phyloP scores from a whole-genome alignment of 2,888 invertebrate species.

The Quadriops clusia region DNA sequence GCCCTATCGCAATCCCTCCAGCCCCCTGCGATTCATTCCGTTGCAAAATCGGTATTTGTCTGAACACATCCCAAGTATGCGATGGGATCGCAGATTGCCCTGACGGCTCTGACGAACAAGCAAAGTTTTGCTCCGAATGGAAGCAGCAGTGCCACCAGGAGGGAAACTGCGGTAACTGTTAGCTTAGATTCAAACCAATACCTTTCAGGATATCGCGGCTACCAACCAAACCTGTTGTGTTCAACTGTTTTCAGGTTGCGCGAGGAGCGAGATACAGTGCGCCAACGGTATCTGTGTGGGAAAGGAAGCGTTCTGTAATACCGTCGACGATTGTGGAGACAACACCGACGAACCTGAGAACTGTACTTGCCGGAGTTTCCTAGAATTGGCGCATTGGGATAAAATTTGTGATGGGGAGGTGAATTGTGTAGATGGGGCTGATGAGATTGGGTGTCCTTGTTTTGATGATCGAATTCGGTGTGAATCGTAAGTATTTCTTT shows the following conservation, averaged over 20 bases:
- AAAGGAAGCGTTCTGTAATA: constrained; percentile 58
- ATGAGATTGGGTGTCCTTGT: constrained; percentile 66
- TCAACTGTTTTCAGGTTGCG: constrained; percentile 50
- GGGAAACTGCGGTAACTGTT: constrained; percentile 23
- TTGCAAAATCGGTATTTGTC: constrained; percentile 59
- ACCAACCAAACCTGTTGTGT: too few relatives aligned
- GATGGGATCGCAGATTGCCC: constrained; percentile 58
- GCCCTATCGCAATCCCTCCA: constrained; percentile 14
- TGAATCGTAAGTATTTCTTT: constrained; percentile 33
- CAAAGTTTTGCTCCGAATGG: constrained; percentile 34
- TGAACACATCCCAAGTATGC: constrained; percentile 47
- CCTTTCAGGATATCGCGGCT: background rate
- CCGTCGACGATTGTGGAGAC: constrained; percentile 56
- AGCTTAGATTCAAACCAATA: background rate
- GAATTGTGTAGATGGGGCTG: constrained; percentile 66
- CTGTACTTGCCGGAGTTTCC: constrained; percentile 54
- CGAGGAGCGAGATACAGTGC: constrained; percentile 53
- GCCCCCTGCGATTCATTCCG: constrained; percentile 47
- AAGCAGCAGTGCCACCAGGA: constrained; percentile 23
- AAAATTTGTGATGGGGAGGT: constrained; percentile 65
- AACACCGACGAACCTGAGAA: constrained; percentile 56
- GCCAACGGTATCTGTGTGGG: constrained; percentile 53
- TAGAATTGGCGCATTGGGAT: constrained; percentile 53
- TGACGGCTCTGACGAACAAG: constrained; percentile 54
- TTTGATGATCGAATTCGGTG: constrained; percentile 41